Base-by-base conservation (phyloP, 2,113 vertebrate species). In the Centropristis striata region DNA sequence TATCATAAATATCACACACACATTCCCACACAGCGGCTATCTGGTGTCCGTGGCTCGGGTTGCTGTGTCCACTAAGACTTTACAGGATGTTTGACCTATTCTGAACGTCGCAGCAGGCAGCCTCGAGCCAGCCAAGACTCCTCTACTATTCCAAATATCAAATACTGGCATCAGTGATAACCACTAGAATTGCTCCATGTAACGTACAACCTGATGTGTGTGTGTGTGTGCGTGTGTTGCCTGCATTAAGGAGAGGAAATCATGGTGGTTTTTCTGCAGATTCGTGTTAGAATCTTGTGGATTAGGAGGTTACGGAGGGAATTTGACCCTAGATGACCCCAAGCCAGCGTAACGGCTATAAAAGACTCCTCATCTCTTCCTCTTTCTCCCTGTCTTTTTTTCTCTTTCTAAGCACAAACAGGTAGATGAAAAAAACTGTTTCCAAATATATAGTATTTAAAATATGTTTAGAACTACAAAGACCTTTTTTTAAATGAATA, bases 21-120 rank as follows among this genome's bases (percentile, higher is more conserved):
- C 80, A 61, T 84, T 70, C 78, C 73, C 57, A 55, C 83, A 63
- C 46, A 15, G 68, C 76, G 27, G 79, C 72, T 79, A 86, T 92
- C 86, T 59, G 76, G 82, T 86, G 82, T 73, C 84, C 39, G 61
- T 13, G 71, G 77, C 81, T 91, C 66, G 2, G 58, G 71, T 83
- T 81, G 70, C 89, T 88, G 86, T 84, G 87, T 92, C 91, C 91
- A 91, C 90, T 83, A 84, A 87, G 87, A 85, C 88, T 93, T 87
- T 90, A 90, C 91, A 91, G 79, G 69, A 88, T 91, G 88, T 85
- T 80, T 91, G 91, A 92, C 88, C 88, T 90, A 70, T 65, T 77
- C 74, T 86, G 84, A 85, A 74, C 53, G 78, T 28, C 25, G 12
- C 73, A 75, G 67, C 80, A 74, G 81, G 53, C 41, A 1, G 73